These are phyloP conservation scores for Diloba caeruleocephala DNA, from an alignment of 2,888 invertebrate genomes.

Conservation along the genomic window DNA sequence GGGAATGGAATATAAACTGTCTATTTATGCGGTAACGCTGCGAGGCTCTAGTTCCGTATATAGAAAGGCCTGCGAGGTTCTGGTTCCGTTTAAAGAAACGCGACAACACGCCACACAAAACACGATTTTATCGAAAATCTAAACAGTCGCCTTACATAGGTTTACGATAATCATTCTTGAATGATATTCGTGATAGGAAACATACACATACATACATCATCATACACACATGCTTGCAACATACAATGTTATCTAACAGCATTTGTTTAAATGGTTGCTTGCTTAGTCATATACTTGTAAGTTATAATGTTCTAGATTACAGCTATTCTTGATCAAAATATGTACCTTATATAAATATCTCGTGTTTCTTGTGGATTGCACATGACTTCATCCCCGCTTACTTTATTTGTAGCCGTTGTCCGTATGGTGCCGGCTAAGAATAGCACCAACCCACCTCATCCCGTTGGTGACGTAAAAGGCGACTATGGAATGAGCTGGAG, in stretches of 20 bases:
- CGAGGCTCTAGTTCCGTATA: neutral
- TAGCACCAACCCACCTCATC: too few species aligned
- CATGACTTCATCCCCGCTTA: neutral
- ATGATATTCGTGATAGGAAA: constrained; percentile 56
- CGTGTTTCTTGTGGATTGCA: constrained; percentile 4
- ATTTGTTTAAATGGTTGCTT: constrained; percentile 45
- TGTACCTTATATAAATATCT: constrained; percentile 1
- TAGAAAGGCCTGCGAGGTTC: constrained; percentile 12
- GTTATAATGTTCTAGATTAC: constrained; percentile 27
- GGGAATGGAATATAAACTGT: too few species aligned
- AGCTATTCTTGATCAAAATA: constrained; percentile 31
- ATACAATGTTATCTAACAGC: constrained; percentile 41
- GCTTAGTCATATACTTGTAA: constrained; percentile 29
- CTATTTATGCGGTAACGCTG: too few species aligned
- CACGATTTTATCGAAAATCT: constrained; percentile 55
- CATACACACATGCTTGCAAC: constrained; percentile 4
- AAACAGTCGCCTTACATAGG: constrained; percentile 54
- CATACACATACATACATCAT: constrained; percentile 15
- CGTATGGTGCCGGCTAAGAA: too few species aligned
- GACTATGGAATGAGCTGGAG: too few species aligned
- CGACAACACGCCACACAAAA: constrained; percentile 8
- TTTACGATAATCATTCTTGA: constrained; percentile 55
- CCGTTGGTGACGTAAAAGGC: too few species aligned
- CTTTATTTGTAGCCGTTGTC: constrained; percentile 1
- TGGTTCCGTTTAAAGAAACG: constrained; percentile 1